Evolutionary conservation across 2,797 vertebrate species (phyloP).

Genomic region (Chaetodon trifasciatus): DNA sequence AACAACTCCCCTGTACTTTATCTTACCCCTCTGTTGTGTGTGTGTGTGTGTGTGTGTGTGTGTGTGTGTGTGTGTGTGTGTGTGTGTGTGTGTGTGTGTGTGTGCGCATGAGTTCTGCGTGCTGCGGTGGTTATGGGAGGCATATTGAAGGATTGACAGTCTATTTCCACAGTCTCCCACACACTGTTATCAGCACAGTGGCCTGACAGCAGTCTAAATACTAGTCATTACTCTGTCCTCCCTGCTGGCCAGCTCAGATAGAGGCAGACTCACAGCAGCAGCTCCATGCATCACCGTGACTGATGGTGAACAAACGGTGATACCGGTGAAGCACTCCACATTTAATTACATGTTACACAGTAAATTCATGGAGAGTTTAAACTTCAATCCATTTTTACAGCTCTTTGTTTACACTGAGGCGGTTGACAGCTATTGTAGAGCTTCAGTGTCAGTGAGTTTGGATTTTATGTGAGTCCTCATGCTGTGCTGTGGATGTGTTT

Average conservation of each 20-base stretch:
- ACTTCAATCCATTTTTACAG: slow-evolving; percentile 1
- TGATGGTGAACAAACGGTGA: slow-evolving; percentile 20
- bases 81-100: background rate
- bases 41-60: background rate
- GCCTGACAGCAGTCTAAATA: slow-evolving; percentile 49
- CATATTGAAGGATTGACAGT: slow-evolving; percentile 43
- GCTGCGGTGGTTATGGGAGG: slow-evolving; percentile 12
- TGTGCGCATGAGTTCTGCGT: slow-evolving; percentile 8
- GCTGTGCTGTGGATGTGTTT: slow-evolving; percentile 6
- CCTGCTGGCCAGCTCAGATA: slow-evolving; percentile 33
- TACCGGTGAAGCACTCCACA: background rate
- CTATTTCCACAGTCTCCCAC: slow-evolving; percentile 42
- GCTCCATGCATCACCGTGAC: slow-evolving; percentile 19
- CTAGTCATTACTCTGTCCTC: slow-evolving; percentile 51
- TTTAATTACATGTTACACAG: slow-evolving; percentile 29
- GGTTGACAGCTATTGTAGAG: background rate
- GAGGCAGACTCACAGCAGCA: slow-evolving; percentile 16
- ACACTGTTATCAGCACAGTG: slow-evolving; percentile 52
- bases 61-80: background rate
- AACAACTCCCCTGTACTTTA: slow-evolving; percentile 26
- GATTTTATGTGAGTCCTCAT: background rate
- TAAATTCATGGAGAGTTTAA: slow-evolving; percentile 20
- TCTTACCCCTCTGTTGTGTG: background rate
- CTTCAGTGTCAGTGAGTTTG: slow-evolving; percentile 6
- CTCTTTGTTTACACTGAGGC: background rate